phyloP scores from a whole-genome alignment of 2,113 vertebrate genomes.

The Pituophis catenifer region DNA sequence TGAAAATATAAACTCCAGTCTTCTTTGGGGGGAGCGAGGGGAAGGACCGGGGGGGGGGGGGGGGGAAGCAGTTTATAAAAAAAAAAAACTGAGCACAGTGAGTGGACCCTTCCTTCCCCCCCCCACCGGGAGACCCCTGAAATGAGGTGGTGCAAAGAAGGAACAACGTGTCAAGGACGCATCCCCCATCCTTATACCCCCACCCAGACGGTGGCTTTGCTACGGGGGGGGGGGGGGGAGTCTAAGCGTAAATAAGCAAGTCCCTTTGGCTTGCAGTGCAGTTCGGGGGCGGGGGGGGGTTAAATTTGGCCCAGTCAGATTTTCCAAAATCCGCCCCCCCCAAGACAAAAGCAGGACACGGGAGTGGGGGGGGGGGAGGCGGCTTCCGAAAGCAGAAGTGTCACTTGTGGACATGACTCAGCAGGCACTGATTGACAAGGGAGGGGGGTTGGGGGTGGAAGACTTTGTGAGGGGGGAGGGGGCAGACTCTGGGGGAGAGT shows the following conservation, averaged over 20 bases:
- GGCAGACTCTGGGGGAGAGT: too few relatives aligned
- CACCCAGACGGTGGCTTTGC: too few relatives aligned
- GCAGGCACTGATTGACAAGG: not conserved
- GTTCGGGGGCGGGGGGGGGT: too few relatives aligned
- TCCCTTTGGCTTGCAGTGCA: not conserved
- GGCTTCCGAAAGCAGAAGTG: not conserved
- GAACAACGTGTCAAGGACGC: not conserved
- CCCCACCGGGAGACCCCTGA: not conserved
- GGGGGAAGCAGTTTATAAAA: too few relatives aligned
- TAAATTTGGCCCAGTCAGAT: too few relatives aligned
- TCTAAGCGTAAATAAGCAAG: not conserved
- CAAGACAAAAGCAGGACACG: too few relatives aligned
- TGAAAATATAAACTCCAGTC: slow-evolving; percentile 29
- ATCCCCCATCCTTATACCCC: too few relatives aligned
- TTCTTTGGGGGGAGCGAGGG: not conserved
- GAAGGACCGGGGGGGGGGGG: accelerated
- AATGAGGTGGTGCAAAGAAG: too few relatives aligned
- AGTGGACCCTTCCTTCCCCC: accelerated
- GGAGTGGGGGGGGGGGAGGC: too few relatives aligned
- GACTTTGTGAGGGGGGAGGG: not conserved
- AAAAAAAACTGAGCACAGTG: too few relatives aligned
- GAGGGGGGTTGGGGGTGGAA: not conserved
- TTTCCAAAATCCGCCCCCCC: too few relatives aligned
- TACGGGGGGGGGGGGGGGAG: too few relatives aligned
- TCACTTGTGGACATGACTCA: not conserved